A percentile compares a stretch with the other conserved stretches of the same genome.
phyloP scores from a whole-genome alignment of 2,113 vertebrate genomes.

The Alexandromys fortis region DNA sequence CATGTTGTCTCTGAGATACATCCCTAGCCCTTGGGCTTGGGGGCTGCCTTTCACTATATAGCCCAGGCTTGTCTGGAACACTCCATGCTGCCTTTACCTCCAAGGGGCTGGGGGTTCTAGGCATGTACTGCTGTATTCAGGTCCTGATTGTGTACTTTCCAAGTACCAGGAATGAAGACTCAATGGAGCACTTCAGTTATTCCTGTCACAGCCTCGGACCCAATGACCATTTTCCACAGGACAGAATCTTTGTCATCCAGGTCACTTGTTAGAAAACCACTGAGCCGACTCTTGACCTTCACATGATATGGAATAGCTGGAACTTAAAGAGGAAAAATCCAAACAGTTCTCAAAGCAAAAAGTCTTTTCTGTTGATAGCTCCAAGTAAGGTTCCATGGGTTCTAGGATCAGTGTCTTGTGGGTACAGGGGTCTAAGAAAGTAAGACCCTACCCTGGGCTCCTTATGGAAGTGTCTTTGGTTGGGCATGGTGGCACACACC shows the following conservation, averaged over 20 bases:
- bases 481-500: background rate
- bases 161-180: background rate
- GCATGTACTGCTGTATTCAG: too few species aligned
- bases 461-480: background rate
- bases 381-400: background rate
- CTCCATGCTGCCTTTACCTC: background rate
- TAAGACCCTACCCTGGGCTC: background rate
- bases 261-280: background rate
- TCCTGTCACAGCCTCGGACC: background rate
- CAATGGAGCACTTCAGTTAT: background rate
- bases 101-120: background rate
- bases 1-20: background rate
- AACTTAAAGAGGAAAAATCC: background rate
- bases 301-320: background rate
- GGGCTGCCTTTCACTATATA: background rate
- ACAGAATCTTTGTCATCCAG: background rate
- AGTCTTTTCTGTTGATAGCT: background rate
- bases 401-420: background rate
- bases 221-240: background rate
- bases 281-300: background rate
- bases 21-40: background rate
- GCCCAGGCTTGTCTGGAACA: background rate
- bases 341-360: background rate
- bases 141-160: background rate
- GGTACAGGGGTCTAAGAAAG: background rate